These are phyloP conservation scores for Alcis repandata DNA, from an alignment of 2,888 invertebrate genomes.

Conservation along the genomic window DNA sequence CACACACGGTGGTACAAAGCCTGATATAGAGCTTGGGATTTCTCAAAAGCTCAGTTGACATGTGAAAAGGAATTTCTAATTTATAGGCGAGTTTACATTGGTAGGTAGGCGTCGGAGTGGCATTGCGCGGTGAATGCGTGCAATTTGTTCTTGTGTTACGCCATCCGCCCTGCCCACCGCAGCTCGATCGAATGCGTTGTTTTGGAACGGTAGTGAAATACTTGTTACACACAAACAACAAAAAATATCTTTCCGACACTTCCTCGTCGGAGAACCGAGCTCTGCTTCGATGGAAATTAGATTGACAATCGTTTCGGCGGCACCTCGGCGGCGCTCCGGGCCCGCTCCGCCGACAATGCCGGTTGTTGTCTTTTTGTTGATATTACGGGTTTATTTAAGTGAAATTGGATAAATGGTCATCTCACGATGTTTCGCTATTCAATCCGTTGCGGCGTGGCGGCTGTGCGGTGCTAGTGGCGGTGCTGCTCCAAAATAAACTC, in stretches of 20 bases:
- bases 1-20: slow-evolving; percentile 32
- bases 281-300: slow-evolving; percentile 60
- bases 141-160: slow-evolving; percentile 63
- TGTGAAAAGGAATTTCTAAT: slow-evolving; percentile 23
- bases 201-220: slow-evolving; percentile 77
- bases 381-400: slow-evolving; percentile 85
- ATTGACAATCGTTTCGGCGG: slow-evolving; percentile 55
- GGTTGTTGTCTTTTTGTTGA: slow-evolving; percentile 80
- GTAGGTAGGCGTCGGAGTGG: not conserved
- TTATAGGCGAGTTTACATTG: not conserved
- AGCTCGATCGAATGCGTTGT: slow-evolving; percentile 69
- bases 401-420: slow-evolving; percentile 86
- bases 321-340: slow-evolving; percentile 52
- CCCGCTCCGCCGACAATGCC: slow-evolving; percentile 67
- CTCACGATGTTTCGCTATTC: slow-evolving; percentile 78
- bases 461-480: slow-evolving; percentile 67
- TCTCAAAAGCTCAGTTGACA: slow-evolving; percentile 28
- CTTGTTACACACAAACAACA: slow-evolving; percentile 68
- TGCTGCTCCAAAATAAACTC: slow-evolving; percentile 62
- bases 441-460: slow-evolving; percentile 70
- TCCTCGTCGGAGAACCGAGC: slow-evolving; percentile 55
- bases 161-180: slow-evolving; percentile 60
- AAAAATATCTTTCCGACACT: slow-evolving; percentile 59
- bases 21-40: slow-evolving; percentile 39
- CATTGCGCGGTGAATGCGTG: slow-evolving; percentile 43